Evolutionary conservation across 2,113 vertebrate genomes (phyloP).

Genomic region (Choloepus hoffmanni): DNA sequence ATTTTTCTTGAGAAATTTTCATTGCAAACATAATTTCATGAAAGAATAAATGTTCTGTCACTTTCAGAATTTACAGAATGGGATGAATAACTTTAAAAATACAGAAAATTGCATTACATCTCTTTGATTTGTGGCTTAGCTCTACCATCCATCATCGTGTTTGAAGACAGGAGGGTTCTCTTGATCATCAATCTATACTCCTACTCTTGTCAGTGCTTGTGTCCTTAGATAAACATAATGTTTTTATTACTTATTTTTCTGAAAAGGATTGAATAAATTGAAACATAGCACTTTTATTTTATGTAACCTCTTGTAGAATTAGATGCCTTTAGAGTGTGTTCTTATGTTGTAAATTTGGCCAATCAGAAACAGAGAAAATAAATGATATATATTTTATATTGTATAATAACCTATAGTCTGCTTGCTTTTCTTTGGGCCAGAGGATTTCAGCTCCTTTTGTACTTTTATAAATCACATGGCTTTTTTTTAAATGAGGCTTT

Average conservation of each 20-base stretch:
- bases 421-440: conserved; percentile 5
- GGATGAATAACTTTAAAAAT: conserved; percentile 53
- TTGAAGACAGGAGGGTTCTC: conserved; percentile 34
- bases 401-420: background rate
- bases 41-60: conserved; percentile 67
- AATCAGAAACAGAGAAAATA: conserved; percentile 24
- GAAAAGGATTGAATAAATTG: conserved; percentile 39
- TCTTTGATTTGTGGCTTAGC: conserved; percentile 72
- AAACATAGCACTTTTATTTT: conserved; percentile 49
- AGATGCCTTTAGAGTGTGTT: background rate
- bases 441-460: background rate
- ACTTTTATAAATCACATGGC: conserved; percentile 4
- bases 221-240: conserved; percentile 63
- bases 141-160: conserved; percentile 47
- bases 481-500: conserved; percentile 25
- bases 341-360: background rate
- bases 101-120: conserved; percentile 46
- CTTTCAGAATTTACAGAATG: conserved; percentile 68
- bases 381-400: background rate
- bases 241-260: conserved; percentile 61
- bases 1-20: conserved; percentile 60
- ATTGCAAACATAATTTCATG: conserved; percentile 19
- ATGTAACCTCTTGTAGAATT: background rate
- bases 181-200: conserved; percentile 54
- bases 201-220: background rate